Evolutionary conservation across 1,140 invertebrate species (phyloP), one percentile per base, ranked within the genome.

Genomic region (Diorhabda carinulata): DNA sequence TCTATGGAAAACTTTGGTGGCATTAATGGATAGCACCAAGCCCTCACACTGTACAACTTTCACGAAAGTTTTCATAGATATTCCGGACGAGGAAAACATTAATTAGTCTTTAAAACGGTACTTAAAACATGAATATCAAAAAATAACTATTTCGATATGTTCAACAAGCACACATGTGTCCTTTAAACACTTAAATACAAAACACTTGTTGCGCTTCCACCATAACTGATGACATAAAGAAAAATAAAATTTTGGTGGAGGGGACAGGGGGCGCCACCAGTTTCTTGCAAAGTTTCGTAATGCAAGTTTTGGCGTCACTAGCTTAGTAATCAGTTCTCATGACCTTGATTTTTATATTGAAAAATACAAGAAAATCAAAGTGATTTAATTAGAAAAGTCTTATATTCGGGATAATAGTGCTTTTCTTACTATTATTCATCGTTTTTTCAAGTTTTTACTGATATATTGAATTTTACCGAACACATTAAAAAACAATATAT

Each of bases 191-290:
- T 52, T 45, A 66, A 70, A 70, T 44, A 25, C 45, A 70, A 69
- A 70, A 66, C 64, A 70, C 69, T 70, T 70, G 69, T 70, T 70
- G 69, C 69, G 69, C 65, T 70, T 70, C 64, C 69, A 66, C 69
- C 64, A 67, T 66, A 63, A 64, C 68, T 69, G 41, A 64, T 69
- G 68, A 69, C 68, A 69, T 43, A 68, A 60, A 42, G 58, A 10
- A 60, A 60, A 25, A 60, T 60, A 42, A 60, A 42, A 60, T 60
- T 60, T 42, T 60, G 58, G 58, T 60, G 58, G 58, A 60, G 58
- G 58, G 25, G 10, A 60, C 47, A 52, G 47, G 47, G 47, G 47
- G 47, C 47, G 47, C 47, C 47, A 52, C 47, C 47, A 52, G 47
- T 52, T 52, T 52, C 25, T 25, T 25, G 25, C 25, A 25, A 25